Evolutionary conservation across 2,113 vertebrate genomes (phyloP), one percentile per base, ranked within the genome.

Genomic region (Malaclemys terrapin): DNA sequence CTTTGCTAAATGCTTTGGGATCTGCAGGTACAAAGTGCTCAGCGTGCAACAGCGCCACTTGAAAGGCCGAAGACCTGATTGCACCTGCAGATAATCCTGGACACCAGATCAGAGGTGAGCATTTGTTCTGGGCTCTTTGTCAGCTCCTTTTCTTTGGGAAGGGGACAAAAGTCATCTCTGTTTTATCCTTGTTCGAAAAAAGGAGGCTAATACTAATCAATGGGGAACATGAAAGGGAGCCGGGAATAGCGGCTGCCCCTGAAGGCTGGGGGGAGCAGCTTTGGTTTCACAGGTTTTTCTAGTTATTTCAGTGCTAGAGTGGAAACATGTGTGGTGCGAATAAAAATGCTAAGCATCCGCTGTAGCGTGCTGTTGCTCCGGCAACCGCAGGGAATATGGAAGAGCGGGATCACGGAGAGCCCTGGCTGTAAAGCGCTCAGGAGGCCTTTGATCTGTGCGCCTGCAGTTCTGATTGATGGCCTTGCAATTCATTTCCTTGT

Each of bases 391-490:
- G 97, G 97, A 98, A 98, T 96, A 87, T 79, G 98, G 98, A 96
- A 91, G 91, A 94, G 98, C 85, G 54, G 93, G 82, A 92, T 49
- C 56, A 84, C 5, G 35, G 72, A 13, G 95, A 88, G 89, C 56
- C 7, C 3, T 4, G 25, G 88, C 65, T 54, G 96, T 91, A 93
- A 98, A 98, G 98, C 95, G 93, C 97, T 92, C 97, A 96, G 96
- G 98, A 96, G 96, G 11, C 90, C 98, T 99, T 98, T 98, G 98
- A 99, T 98, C 97, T 94, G 90, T 27, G 85, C 93, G 96, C 97
- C 98, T 93, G 80, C 97, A 89, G 98, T 96, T 96, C 47, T 98
- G 98, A 98, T 98, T 96, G 98, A 98, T 98, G 98, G 98, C 97
- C 98, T 97, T 27, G 96, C 95, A 83, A 96, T 97, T 98, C 98